Evolutionary conservation across 2,888 invertebrate species (phyloP).

Genomic region (Stomorhina lunata): DNA sequence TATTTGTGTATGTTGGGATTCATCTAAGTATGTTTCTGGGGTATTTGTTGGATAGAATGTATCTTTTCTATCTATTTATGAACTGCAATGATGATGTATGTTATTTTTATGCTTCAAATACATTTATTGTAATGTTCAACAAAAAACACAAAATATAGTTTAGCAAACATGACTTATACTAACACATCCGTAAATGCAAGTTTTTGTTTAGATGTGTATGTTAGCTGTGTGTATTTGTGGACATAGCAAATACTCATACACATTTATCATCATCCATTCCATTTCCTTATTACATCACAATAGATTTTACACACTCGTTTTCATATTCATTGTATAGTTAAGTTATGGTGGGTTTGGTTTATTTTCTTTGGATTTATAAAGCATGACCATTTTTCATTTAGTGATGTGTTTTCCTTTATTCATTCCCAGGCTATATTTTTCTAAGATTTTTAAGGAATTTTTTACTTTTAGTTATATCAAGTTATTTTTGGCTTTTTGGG

Average conservation of each 20-base stretch:
- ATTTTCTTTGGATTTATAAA: conserved; percentile 15
- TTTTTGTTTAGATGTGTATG: background rate
- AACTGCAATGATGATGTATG: conserved; percentile 47
- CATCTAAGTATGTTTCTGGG: background rate
- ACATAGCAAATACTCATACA: conserved; percentile 21
- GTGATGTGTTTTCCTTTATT: conserved; percentile 7
- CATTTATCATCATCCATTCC: conserved; percentile 5
- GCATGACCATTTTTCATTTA: conserved; percentile 56
- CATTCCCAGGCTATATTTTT: background rate
- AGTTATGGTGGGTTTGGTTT: background rate
- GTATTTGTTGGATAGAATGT: background rate
- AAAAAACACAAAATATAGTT: background rate
- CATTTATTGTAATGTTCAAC: conserved; percentile 40
- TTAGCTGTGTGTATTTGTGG: background rate
- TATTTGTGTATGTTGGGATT: background rate
- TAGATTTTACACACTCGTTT: conserved; percentile 24
- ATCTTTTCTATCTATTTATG: conserved; percentile 31
- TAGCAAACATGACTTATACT: conserved; percentile 28
- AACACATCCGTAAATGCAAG: background rate
- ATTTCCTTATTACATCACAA: conserved; percentile 46
- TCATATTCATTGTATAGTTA: background rate
- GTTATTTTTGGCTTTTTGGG: background rate
- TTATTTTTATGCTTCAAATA: conserved; percentile 50
- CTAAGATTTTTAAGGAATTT: conserved; percentile 23
- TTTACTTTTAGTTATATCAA: background rate